These are phyloP conservation scores for Miniopterus natalensis DNA, from an alignment of 2,113 vertebrate genomes.

Conservation along the genomic window DNA sequence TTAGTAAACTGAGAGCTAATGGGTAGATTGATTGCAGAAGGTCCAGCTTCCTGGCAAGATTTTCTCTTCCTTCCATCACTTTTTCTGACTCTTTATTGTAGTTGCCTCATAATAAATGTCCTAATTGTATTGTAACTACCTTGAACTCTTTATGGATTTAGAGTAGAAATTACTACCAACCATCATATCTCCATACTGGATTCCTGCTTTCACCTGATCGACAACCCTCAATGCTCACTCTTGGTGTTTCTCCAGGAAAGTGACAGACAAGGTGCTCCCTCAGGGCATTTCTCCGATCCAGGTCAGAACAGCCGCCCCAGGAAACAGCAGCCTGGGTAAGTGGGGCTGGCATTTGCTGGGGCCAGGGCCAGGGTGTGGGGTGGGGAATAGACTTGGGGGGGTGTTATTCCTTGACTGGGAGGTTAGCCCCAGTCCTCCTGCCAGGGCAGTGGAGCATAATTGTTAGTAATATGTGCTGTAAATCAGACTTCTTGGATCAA, in stretches of 20 bases:
- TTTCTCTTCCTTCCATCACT: neutral
- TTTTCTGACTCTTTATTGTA: neutral
- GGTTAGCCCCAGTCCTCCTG: neutral
- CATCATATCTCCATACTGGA: neutral
- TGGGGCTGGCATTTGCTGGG: neutral
- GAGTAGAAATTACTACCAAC: neutral
- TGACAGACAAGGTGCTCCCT: neutral
- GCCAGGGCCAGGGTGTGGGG: neutral
- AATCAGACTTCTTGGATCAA: neutral
- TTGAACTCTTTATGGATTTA: neutral
- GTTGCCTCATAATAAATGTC: neutral
- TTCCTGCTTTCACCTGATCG: neutral
- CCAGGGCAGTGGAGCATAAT: no score
- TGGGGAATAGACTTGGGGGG: neutral
- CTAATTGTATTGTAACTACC: neutral
- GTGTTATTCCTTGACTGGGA: neutral
- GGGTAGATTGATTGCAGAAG: neutral
- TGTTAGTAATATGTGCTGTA: neutral
- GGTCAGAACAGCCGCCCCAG: neutral
- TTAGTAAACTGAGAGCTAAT: neutral
- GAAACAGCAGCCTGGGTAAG: neutral
- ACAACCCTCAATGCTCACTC: neutral
- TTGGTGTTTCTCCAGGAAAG: neutral
- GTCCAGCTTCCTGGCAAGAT: neutral
- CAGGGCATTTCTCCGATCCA: neutral